Base-by-base conservation (phyloP, 2,797 vertebrate species). In the Galago senegalensis region DNA sequence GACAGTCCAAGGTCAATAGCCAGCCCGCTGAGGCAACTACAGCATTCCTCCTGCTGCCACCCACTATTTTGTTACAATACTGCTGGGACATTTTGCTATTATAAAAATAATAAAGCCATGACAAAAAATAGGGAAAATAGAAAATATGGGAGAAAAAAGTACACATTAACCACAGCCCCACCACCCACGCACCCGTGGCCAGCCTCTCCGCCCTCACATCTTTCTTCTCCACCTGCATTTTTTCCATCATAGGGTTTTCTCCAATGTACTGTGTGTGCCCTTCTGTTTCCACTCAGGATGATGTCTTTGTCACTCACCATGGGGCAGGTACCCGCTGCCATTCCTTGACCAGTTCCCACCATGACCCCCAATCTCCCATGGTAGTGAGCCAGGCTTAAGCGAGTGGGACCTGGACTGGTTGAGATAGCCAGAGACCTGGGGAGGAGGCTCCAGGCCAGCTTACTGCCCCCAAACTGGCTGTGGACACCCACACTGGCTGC, bases 1-100 rank as follows among this genome's bases (percentile, higher is more conserved):
- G 61, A 40, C 0, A 5, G 76, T n/a, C 92, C 85, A 29, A 37
- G 56, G 27, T 9, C 13, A 49, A 56, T n/a, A 46, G 87, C 63
- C 14, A 83, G 92, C 29, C 70, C 14, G 58, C 2, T 0, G 0
- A 58, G 63, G 46, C 0, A 0, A 56, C 70, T 27, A 14, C 34
- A 23, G 17, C 56, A 20, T 5, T 6, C 85, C 34, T 49, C 85
- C 23, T 12, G 73, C 49, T 6, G 9, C 63, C 53, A 11, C 83
- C 65, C 65, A 56, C 67, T 6, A 2, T 18, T 65, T 46, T 31
- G 76, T 60, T 21, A 53, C 40, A 16, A 31, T 7, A 49, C 46
- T n/a, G 56, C 67, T 7, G 17, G 72, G 46, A 25, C 46, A 43
- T 56, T 34, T 85, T 63, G 46, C 67, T 86, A 73, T 87, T 20